Evolutionary conservation across 1,140 invertebrate genomes (phyloP), one percentile per base, ranked within the genome.

Genomic region (Formica exsecta): DNA sequence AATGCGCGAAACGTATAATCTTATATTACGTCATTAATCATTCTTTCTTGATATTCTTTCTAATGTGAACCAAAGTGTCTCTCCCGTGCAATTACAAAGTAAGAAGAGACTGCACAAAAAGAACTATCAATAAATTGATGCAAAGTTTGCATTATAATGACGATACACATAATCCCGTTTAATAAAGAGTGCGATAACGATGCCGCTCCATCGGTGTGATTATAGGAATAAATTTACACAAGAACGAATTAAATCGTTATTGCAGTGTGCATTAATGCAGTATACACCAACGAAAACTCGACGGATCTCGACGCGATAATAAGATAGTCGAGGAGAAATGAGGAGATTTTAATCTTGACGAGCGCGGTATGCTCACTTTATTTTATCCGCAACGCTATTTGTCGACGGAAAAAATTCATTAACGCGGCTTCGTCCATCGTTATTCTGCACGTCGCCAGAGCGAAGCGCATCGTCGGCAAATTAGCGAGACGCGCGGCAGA

Each of bases 321-420:
- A 48, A 38, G 54, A 74, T 32, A 32, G 36, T 70, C 16, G 65
- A 80, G 7, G 38, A 62, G 54, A 73, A 83, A 83, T 70, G 57
- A 83, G 68, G 25, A 61, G 54, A 83, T 83, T 83, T 83, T 83
- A 74, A 83, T 83, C 79, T 83, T 74, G 1, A 22, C 25, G 36
- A 73, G 65, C 57, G 22, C 64, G 41, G 13, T 32, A 13, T n/a
- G 48, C 25, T 11, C 66, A 54, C 36, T 11, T 81, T 54, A 38
- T 41, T 61, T 77, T 36, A 54, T 8, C 25, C 25, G 25, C 25
- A 29, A 29, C 38, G 13, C 32, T 73, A 73, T 48, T 83, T 36
- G 54, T 74, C 79, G 68, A 6, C 54, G 54, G n/a, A 73, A 36
- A 38, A 83, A 83, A 83, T 83, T 83, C 25, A 74, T 83, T 83